Percentiles rank a stretch among this genome's conserved stretches.
phyloP scores from a whole-genome alignment of 2,797 vertebrate species.

The Scleropages formosus region DNA sequence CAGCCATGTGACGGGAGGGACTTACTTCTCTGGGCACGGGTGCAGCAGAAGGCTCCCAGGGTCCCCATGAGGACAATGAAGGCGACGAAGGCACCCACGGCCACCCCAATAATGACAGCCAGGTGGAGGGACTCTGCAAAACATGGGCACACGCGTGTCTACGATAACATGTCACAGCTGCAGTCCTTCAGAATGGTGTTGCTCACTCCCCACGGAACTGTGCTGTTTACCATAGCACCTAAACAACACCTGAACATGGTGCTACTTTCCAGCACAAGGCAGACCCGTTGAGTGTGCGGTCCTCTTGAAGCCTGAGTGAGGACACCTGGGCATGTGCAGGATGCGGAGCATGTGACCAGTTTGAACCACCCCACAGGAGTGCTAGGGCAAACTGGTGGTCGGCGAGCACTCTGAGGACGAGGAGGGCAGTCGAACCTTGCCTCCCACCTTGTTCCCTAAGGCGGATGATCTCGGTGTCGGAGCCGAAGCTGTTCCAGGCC shows the following conservation, averaged over 20 bases:
- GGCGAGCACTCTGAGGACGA: conserved; percentile 47
- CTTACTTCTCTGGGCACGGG: conserved; percentile 97
- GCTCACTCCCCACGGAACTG: no score
- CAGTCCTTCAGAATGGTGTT: not conserved
- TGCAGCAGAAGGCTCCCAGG: conserved; percentile 95
- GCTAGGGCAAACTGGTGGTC: not conserved
- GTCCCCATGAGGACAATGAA: conserved; percentile 96
- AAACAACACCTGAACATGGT: not conserved
- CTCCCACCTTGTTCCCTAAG: conserved; percentile 99
- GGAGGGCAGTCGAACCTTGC: conserved; percentile 77
- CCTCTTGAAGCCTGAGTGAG: no score
- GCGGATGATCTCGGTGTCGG: conserved; percentile 96
- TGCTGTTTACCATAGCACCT: not conserved
- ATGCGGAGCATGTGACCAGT: not conserved
- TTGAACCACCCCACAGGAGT: not conserved
- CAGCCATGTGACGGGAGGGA: conserved; percentile 31
- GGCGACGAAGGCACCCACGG: conserved; percentile 93
- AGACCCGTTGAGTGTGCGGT: no score
- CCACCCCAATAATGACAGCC: conserved; percentile 98
- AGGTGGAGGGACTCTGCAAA: conserved; percentile 89
- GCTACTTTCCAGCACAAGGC: not conserved
- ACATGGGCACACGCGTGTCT: conserved; percentile 25
- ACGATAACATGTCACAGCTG: not conserved
- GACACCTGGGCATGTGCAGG: no score
- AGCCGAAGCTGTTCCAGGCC: conserved; percentile 98